phyloP scores from a whole-genome alignment of 1,140 invertebrate species.

The Heliconius hermathena region DNA sequence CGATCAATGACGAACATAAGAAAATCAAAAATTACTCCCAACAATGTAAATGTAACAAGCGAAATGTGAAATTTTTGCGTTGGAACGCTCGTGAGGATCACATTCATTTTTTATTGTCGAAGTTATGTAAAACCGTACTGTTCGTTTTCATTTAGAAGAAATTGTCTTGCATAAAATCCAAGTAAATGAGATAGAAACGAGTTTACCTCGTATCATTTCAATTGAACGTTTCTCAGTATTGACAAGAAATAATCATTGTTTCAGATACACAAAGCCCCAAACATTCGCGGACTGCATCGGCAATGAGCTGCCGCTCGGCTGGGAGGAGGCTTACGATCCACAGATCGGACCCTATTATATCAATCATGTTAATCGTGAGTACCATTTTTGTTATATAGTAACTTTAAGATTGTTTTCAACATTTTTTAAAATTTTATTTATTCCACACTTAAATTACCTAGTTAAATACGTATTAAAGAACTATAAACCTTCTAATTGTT shows the following conservation, averaged over 20 bases:
- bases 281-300: slow-evolving; percentile 98
- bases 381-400: slow-evolving; percentile 33
- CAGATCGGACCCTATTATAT: slow-evolving; percentile 98
- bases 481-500: background rate
- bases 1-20: background rate
- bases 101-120: slow-evolving; percentile 10
- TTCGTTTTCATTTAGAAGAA: slow-evolving; percentile 30
- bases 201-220: slow-evolving; percentile 36
- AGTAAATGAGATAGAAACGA: slow-evolving; percentile 30
- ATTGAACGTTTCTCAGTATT: slow-evolving; percentile 43
- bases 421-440: too few species aligned
- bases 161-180: slow-evolving; percentile 38
- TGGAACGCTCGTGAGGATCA: slow-evolving; percentile 7
- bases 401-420: too few species aligned
- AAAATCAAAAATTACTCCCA: background rate
- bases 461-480: background rate
- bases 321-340: slow-evolving; percentile 97
- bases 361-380: slow-evolving; percentile 97
- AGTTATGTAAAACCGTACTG: slow-evolving; percentile 24
- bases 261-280: slow-evolving; percentile 96
- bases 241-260: slow-evolving; percentile 76
- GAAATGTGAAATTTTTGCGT: slow-evolving; percentile 13
- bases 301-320: slow-evolving; percentile 97
- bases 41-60: background rate
- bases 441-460: too few species aligned